Evolutionary conservation across 2,113 vertebrate species (phyloP).

Genomic region (Neotoma lepida): DNA sequence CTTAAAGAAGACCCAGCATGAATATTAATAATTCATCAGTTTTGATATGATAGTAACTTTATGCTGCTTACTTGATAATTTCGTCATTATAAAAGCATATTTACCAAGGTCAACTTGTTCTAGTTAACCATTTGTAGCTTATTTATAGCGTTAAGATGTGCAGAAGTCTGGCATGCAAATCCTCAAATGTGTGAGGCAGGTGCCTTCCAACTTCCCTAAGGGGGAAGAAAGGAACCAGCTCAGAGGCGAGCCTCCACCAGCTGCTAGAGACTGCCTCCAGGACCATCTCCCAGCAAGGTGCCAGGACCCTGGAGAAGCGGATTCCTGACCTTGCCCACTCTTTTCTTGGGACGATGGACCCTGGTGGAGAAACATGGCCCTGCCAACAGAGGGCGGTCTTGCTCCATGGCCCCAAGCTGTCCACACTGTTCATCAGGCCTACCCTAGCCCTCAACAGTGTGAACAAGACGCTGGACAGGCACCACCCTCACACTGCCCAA

Average conservation of each 20-base stretch:
- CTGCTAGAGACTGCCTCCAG: background rate
- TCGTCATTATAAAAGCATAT: background rate
- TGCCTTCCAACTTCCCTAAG: background rate
- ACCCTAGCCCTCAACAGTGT: fast-evolving
- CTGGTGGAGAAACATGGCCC: background rate
- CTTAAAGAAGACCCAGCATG: background rate
- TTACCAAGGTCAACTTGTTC: conserved; percentile 1
- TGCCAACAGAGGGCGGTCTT: conserved; percentile 50
- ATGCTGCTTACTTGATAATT: background rate
- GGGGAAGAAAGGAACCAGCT: background rate
- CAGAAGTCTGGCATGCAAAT: background rate
- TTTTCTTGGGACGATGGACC: background rate
- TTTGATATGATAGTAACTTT: background rate
- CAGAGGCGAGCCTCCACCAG: background rate
- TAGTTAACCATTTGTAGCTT: background rate
- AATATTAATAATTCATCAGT: background rate
- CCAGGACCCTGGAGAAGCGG: background rate
- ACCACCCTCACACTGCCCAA: fast-evolving
- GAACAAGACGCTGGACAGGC: fast-evolving
- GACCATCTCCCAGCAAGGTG: background rate
- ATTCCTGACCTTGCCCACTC: background rate
- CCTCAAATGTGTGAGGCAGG: background rate
- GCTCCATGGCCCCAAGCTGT: background rate
- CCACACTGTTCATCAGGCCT: fast-evolving
- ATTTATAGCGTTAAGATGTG: background rate